phyloP scores from a whole-genome alignment of 2,113 vertebrate genomes.

The Microtus oregoni region DNA sequence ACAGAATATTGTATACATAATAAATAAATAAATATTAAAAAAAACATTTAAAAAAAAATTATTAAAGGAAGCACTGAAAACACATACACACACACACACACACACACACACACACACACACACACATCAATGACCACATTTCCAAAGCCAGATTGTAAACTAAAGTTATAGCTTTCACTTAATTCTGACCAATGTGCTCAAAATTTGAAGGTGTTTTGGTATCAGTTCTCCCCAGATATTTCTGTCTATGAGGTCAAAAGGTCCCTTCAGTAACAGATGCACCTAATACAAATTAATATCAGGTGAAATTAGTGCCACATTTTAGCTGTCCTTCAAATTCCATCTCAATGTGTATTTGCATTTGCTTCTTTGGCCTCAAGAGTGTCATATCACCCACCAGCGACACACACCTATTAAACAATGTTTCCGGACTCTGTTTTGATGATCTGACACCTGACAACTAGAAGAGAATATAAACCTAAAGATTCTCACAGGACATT shows the following conservation, averaged over 20 bases:
- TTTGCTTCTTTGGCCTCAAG: conserved; percentile 1
- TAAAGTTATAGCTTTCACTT: neutral
- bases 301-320: conserved; percentile 46
- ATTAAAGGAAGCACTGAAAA: neutral
- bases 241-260: conserved; percentile 32
- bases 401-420: conserved; percentile 42
- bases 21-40: too few relatives aligned
- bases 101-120: neutral
- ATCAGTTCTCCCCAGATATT: conserved; percentile 11
- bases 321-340: conserved; percentile 29
- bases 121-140: neutral
- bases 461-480: conserved; percentile 33
- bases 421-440: conserved; percentile 43
- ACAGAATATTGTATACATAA: too few relatives aligned
- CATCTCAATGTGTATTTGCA: conserved; percentile 42
- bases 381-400: neutral
- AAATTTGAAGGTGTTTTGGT: neutral
- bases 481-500: neutral
- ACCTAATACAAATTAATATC: neutral
- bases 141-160: neutral
- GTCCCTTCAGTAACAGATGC: neutral
- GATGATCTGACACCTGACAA: neutral
- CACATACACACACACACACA: neutral
- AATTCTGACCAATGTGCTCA: conserved; percentile 7
- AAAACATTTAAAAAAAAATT: too few relatives aligned